A percentile compares a stretch with the other conserved stretches of the same genome.
These are phyloP conservation scores for Blennius ocellaris DNA, from an alignment of 2,113 vertebrate genomes.

Conservation along the genomic window DNA sequence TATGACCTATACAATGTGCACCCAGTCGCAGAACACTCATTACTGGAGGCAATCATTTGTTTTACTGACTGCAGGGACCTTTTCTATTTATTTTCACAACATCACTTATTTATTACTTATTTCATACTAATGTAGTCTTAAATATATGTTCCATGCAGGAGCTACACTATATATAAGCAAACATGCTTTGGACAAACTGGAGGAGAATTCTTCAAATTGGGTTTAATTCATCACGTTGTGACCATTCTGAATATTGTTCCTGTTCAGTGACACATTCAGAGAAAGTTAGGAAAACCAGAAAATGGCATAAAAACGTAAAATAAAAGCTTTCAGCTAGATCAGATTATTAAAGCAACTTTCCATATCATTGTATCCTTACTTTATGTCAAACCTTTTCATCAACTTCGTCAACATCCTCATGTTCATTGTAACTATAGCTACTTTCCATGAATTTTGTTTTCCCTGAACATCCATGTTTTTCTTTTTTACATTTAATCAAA, in stretches of 20 bases:
- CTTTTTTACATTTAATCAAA: not conserved
- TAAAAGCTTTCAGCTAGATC: no score
- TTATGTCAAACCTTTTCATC: no score
- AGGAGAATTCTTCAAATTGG: not conserved
- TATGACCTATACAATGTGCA: not conserved
- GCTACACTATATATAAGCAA: not conserved
- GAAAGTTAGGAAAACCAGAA: no score
- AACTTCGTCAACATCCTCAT: no score
- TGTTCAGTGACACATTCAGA: no score
- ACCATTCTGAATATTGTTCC: no score
- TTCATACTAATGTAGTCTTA: not conserved
- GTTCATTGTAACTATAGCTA: no score
- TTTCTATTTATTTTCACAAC: constrained; percentile 7
- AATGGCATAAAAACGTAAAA: no score
- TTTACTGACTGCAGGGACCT: not conserved
- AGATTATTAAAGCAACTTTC: no score
- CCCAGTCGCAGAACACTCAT: constrained; percentile 27
- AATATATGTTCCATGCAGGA: not conserved
- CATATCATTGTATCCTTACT: no score
- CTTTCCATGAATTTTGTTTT: no score
- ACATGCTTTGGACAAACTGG: not conserved
- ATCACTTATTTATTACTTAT: constrained; percentile 12
- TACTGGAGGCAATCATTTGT: constrained; percentile 20
- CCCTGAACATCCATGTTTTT: not conserved
- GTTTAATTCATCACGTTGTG: no score